These are phyloP conservation scores for Sebastes diploproa DNA, from an alignment of 2,797 vertebrate species.

Conservation along the genomic window DNA sequence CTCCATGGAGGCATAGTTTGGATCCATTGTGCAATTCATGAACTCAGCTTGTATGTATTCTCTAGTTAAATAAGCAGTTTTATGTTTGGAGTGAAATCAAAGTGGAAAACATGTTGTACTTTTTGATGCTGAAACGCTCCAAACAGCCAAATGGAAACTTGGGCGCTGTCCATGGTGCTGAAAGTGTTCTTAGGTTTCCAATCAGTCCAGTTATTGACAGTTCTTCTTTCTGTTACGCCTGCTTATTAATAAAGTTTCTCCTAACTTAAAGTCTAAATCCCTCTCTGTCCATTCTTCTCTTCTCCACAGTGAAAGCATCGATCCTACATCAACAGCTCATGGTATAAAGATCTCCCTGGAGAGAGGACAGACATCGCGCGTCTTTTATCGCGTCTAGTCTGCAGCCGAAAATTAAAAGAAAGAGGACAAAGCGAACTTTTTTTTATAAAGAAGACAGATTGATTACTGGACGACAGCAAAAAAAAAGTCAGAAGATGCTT, in stretches of 20 bases:
- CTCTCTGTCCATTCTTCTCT: background rate
- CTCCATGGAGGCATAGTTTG: background rate
- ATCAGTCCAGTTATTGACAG: background rate
- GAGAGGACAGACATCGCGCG: constrained; percentile 3
- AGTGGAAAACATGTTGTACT: background rate
- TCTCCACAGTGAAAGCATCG: constrained; percentile 32
- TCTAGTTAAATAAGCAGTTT: rapidly evolving
- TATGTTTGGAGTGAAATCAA: background rate
- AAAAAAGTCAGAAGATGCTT: constrained; percentile 40
- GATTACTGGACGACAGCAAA: background rate
- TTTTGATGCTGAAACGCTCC: background rate
- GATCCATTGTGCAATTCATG: background rate
- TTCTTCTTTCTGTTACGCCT: background rate
- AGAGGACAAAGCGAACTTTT: background rate
- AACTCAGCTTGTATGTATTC: rapidly evolving
- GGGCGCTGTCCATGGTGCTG: constrained; percentile 76
- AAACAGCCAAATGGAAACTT: background rate
- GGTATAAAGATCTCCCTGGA: background rate
- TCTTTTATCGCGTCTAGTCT: background rate
- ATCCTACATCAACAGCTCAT: background rate
- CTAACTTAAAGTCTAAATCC: background rate
- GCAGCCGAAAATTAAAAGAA: background rate
- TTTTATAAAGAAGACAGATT: background rate
- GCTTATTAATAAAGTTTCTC: constrained; percentile 12
- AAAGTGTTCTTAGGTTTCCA: background rate